phyloP scores from a whole-genome alignment of 2,797 vertebrate genomes.

The Pangasius macronema region DNA sequence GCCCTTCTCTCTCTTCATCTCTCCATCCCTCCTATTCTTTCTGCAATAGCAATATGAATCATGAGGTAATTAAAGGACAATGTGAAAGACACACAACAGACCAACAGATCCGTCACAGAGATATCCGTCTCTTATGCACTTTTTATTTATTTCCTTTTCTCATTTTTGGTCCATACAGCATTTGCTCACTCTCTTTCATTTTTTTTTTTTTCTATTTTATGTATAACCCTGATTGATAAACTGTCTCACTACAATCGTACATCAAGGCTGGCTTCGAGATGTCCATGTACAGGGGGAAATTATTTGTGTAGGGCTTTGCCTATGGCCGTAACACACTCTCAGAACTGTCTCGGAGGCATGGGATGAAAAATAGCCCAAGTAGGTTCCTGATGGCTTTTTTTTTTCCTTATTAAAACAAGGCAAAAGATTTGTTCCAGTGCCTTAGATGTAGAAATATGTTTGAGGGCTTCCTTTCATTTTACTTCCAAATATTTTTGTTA shows the following conservation, averaged over 20 bases:
- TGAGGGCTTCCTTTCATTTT: background rate
- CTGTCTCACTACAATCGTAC: conserved; percentile 42
- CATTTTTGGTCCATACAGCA: background rate
- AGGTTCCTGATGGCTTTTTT: background rate
- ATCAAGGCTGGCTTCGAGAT: conserved; percentile 36
- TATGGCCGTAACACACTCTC: conserved; percentile 5
- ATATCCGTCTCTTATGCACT: background rate
- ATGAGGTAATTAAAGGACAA: conserved; percentile 35
- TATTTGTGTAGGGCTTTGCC: conserved; percentile 32
- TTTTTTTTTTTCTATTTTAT: conserved; percentile 1
- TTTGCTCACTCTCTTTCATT: background rate
- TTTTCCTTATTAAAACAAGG: background rate
- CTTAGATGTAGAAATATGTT: background rate
- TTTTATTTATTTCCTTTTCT: background rate
- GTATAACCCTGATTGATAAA: conserved; percentile 56
- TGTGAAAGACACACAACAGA: conserved; percentile 6
- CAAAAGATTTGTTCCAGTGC: background rate
- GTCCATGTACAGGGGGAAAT: background rate
- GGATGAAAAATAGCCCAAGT: conserved; percentile 25
- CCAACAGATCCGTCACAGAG: background rate
- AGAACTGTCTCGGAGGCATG: conserved; percentile 19
- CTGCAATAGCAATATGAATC: conserved; percentile 13
- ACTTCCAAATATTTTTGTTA: background rate
- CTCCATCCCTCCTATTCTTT: conserved; percentile 1
- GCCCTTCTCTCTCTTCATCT: background rate